These are phyloP conservation scores for Epiperipatus broadwayi DNA, from an alignment of 2,888 invertebrate species.

Conservation along the genomic window DNA sequence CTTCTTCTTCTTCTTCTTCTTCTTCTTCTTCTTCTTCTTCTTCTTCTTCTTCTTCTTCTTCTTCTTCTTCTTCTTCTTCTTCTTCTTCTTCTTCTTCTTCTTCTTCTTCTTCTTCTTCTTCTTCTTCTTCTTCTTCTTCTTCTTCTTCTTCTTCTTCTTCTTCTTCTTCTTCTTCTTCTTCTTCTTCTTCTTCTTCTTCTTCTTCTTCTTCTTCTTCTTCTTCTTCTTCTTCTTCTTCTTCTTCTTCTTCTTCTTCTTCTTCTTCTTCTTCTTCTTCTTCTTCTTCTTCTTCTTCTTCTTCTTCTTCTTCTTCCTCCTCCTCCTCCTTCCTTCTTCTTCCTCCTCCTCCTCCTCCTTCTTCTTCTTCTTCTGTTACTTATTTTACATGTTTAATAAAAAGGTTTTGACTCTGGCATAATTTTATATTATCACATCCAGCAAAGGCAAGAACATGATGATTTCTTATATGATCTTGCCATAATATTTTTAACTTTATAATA, in stretches of 20 bases:
- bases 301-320: slow-evolving; percentile 5
- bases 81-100: slow-evolving; percentile 12
- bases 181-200: neutral
- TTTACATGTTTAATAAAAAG: neutral
- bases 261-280: neutral
- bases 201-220: neutral
- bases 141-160: slow-evolving; percentile 8
- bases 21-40: slow-evolving; percentile 6
- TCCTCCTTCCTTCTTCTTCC: slow-evolving; percentile 5
- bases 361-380: slow-evolving; percentile 11
- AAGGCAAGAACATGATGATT: too few relatives aligned
- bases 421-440: too few relatives aligned
- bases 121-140: neutral
- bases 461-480: too few relatives aligned
- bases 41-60: slow-evolving; percentile 14
- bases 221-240: neutral
- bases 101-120: slow-evolving; percentile 10
- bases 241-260: slow-evolving; percentile 1
- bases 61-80: slow-evolving; percentile 8
- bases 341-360: neutral
- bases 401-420: neutral
- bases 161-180: slow-evolving; percentile 8
- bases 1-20: slow-evolving; percentile 4
- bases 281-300: slow-evolving; percentile 1
- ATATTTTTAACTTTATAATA: too few relatives aligned